Evolutionary conservation across 2,113 vertebrate species (phyloP), one percentile per base, ranked within the genome.

Genomic region (Melanocharis versteri): DNA sequence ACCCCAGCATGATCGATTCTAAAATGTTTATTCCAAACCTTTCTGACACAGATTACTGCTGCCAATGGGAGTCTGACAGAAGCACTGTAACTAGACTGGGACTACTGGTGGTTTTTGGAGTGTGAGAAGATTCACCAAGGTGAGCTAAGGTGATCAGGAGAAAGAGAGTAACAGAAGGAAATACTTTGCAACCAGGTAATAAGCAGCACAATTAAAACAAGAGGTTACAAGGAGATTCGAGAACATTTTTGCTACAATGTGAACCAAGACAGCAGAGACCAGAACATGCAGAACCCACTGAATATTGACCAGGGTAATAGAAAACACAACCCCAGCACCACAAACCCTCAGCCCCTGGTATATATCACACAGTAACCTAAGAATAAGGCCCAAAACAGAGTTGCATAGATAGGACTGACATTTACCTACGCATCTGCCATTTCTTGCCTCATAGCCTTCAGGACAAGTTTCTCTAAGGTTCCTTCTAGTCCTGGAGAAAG

Each of bases 361-460:
- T 4, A 20, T 26, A 53, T 27, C 42, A 40, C 70, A 93, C 42
- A 92, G 57, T 28, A 72, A 66, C 66, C 87, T 86, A 58, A 80
- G 17, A 75, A 51, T 82, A 78, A 81, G 80, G 87, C 58, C 89
- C 96, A 44, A 72, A 96, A 83, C 33, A 93, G 89, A 95, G 97
- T 37, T 89, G 81, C 57, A 96, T 58, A 50, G 60, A 97, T 21
- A 97, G 16, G 80, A 96, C 97, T 98, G 95, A 98, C 98, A 99
- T 97, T 99, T 99, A 99, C 99, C 99, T 99, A 99, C 93, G 98
- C 99, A 99, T 96, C 91, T 96, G 97, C 83, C 98, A 97, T 95
- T 97, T 94, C 94, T 98, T 97, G 98, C 97, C 98, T 98, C 98
- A 98, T 98, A 99, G 97, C 99, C 99, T 96, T 97, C 98, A 77